These are phyloP conservation scores for Sebastes itinus DNA, from an alignment of 2,797 vertebrate genomes.

Conservation along the genomic window DNA sequence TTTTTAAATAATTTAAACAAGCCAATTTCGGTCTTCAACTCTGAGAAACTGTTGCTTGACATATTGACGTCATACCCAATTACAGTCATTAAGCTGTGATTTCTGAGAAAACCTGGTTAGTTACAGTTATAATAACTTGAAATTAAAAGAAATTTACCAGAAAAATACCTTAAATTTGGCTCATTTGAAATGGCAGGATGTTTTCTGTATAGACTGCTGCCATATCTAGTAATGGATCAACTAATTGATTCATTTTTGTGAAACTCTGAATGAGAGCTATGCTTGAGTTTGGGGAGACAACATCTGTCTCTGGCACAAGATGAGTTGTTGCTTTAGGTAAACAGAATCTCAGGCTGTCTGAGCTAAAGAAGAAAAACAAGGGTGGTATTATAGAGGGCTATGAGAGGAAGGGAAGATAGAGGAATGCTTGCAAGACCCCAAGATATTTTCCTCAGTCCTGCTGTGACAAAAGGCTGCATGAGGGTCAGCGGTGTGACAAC, in stretches of 20 bases:
- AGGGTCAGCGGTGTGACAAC: slow-evolving; percentile 28
- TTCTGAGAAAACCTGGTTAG: neutral
- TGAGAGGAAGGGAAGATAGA: slow-evolving; percentile 1
- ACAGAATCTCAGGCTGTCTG: slow-evolving; percentile 9
- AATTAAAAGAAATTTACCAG: neutral
- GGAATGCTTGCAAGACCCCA: slow-evolving; percentile 2
- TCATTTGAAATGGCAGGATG: neutral
- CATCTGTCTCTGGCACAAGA: neutral
- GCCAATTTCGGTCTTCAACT: neutral
- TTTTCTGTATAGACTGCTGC: neutral
- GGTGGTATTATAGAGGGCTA: neutral
- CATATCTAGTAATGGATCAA: neutral
- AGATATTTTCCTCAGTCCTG: slow-evolving; percentile 37
- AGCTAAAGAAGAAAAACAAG: neutral
- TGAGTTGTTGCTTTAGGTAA: slow-evolving; percentile 10
- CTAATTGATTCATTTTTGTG: neutral
- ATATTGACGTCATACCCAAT: neutral
- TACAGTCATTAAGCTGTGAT: neutral
- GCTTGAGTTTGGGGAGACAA: neutral
- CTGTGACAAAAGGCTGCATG: slow-evolving; percentile 52
- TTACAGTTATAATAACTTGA: neutral
- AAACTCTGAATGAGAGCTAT: neutral
- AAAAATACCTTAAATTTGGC: neutral
- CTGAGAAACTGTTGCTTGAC: neutral
- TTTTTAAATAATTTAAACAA: neutral